A percentile compares a stretch with the other conserved stretches of the same genome.
phyloP scores from a whole-genome alignment of 2,113 vertebrate genomes.

The Zapus hudsonius region DNA sequence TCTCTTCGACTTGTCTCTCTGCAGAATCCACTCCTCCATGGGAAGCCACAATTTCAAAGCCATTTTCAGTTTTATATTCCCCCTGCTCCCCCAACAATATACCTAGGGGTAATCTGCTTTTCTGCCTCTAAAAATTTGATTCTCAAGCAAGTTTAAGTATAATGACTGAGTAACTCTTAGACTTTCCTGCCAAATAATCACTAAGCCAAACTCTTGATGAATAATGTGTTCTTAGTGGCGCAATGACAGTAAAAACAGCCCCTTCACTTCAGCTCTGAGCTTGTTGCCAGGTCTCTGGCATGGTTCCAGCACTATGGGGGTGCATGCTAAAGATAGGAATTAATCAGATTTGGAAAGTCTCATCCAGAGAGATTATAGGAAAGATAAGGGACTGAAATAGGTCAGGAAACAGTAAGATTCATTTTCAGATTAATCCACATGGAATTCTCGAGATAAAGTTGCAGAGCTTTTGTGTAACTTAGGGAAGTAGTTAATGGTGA shows the following conservation, averaged over 20 bases:
- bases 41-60: not conserved
- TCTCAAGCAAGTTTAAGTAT: not conserved
- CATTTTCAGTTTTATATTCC: not conserved
- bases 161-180: not conserved
- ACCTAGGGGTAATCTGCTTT: not conserved
- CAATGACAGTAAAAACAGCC: not conserved
- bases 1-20: not conserved
- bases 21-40: not conserved
- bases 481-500: not conserved
- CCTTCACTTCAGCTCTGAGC: not conserved
- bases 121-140: slow-evolving; percentile 19
- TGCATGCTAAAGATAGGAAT: not conserved
- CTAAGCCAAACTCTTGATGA: slow-evolving; percentile 2
- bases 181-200: not conserved
- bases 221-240: not conserved
- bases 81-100: not conserved
- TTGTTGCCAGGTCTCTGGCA: not conserved
- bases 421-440: not conserved
- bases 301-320: not conserved
- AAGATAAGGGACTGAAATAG: not conserved
- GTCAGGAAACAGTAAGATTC: not conserved
- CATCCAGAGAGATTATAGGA: not conserved
- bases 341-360: not conserved
- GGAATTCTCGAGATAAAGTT: not conserved
- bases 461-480: not conserved